Evolutionary conservation across 2,797 vertebrate genomes (phyloP), one percentile per base, ranked within the genome.

Genomic region (Rhynchotus rufescens): DNA sequence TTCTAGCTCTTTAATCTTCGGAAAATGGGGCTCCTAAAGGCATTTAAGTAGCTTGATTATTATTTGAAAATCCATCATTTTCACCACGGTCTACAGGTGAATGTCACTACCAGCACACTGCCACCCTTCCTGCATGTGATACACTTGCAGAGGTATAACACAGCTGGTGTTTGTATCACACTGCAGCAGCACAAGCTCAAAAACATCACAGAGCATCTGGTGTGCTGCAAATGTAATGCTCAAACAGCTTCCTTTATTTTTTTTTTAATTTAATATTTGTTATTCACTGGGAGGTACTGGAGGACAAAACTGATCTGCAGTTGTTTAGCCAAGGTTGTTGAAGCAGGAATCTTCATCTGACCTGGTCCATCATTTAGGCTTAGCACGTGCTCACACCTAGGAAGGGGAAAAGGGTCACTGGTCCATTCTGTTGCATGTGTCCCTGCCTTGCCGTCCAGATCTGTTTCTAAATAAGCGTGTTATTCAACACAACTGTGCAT

Each of bases 401-500:
- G 22, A 84, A 54, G 38, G 42, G 26, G 23, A 19, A 57, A 81
- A 73, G 54, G 10, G 68, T 42, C 76, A 60, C 36, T 7, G 14
- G 23, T 44, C 72, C 62, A 52, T 0, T 0, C 32, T 73, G 40
- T 64, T 84, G 76, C 45, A 57, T 40, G 7, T 42, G 84, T 84
- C 66, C 73, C 56, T 67, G 90, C 90, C 87, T 88, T 75, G 44
- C 28, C 73, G 30, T 86, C 91, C 81, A 85, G 65, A 88, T 92
- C 87, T 94, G 11, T 71, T 97, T 96, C 92, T 92, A 93, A 96
- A 95, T 65, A 22, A 94, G 74, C 59, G n/a, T 60, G 66, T 87
- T 80, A 95, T 82, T 94, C 86, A 93, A 81, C 78, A 90, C 4
- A 38, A 90, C 91, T 60, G 79, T 36, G 36, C 62, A 34, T 94